Percentiles rank a stretch among this genome's conserved stretches.
Evolutionary conservation across 2,113 vertebrate species (phyloP).

Genomic region (Lagopus muta): DNA sequence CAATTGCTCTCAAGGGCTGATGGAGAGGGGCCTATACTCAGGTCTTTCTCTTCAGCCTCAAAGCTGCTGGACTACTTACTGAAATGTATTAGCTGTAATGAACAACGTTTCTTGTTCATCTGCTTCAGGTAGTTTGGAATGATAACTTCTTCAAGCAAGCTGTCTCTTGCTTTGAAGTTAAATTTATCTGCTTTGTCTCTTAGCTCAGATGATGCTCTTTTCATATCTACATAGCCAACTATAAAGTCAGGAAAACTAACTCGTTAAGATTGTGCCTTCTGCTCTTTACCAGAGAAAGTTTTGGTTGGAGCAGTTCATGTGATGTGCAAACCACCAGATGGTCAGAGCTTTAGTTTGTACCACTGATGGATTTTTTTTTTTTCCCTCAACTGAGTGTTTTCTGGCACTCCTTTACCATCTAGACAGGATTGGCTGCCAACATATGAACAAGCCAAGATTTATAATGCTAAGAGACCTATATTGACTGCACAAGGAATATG

Average conservation of each 20-base stretch:
- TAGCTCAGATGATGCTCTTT: constrained; percentile 18
- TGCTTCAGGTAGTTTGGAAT: constrained; percentile 23
- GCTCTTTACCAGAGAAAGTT: constrained; percentile 53
- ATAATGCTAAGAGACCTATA: background rate
- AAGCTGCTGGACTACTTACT: constrained; percentile 38
- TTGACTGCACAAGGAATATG: background rate
- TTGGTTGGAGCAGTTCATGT: constrained; percentile 54
- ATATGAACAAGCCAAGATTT: background rate
- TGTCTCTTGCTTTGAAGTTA: background rate
- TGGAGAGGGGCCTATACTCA: background rate
- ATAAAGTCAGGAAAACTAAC: constrained; percentile 18
- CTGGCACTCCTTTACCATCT: background rate
- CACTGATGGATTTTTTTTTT: background rate
- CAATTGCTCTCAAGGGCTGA: constrained; percentile 21
- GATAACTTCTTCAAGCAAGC: background rate
- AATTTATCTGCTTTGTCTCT: constrained; percentile 48
- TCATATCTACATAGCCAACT: background rate
- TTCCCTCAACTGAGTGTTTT: background rate
- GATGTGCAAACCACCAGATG: constrained; percentile 45
- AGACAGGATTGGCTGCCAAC: background rate
- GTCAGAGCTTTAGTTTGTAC: constrained; percentile 58
- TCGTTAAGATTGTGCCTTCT: constrained; percentile 72
- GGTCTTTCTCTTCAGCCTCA: background rate
- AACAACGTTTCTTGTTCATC: background rate
- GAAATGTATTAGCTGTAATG: background rate